Percentiles rank a stretch among this genome's conserved stretches.
Conservation (phyloP, 2,113 vertebrate genomes). For the Ammodytes dubius region DNA sequence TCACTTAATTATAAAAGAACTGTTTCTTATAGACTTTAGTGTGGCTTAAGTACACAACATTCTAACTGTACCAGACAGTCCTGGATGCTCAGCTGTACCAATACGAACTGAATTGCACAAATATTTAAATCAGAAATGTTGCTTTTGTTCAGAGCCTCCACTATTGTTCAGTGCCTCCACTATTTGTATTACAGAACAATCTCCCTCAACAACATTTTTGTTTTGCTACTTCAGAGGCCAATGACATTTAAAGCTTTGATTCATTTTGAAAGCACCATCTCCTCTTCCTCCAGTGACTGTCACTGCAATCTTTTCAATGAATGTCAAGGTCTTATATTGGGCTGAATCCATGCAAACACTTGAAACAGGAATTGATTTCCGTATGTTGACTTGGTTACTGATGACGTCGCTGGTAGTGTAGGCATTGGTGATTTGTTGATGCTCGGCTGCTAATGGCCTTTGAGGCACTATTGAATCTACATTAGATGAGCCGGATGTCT, state of each 20-base stretch:
- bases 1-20: neutral
- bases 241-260: neutral
- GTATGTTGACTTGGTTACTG: constrained; percentile 32
- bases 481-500: neutral
- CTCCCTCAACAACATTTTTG: neutral
- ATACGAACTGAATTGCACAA: neutral
- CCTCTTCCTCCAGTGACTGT: constrained; percentile 12
- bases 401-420: neutral
- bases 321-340: constrained; percentile 43
- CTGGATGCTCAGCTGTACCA: neutral
- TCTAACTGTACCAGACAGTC: neutral
- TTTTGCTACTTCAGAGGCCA: neutral
- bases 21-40: too few relatives aligned
- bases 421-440: neutral
- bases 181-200: neutral
- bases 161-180: neutral
- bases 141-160: neutral
- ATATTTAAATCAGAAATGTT: neutral
- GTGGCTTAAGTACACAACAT: neutral
- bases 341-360: constrained; percentile 41
- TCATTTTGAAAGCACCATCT: constrained; percentile 19
- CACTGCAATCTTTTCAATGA: constrained; percentile 45
- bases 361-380: constrained; percentile 3
- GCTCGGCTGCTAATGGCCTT: constrained; percentile 4
- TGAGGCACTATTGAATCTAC: neutral